phyloP scores from a whole-genome alignment of 2,113 vertebrate species.

The Oreocharis arfaki region DNA sequence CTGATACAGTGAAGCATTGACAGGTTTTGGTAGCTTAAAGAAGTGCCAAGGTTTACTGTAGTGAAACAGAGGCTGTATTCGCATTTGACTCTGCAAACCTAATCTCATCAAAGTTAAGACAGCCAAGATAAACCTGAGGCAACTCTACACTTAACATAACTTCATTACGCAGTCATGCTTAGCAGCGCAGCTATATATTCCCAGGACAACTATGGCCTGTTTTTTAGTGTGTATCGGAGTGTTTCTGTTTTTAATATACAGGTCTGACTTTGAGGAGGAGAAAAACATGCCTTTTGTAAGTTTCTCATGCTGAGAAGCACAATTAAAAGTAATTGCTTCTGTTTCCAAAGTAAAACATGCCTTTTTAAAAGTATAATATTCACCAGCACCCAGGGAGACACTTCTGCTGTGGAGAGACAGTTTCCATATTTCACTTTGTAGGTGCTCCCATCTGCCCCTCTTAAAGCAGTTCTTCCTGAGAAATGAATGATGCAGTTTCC shows the following conservation, averaged over 20 bases:
- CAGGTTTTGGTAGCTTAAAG: neutral
- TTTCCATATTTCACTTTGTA: constrained; percentile 11
- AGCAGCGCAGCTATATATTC: neutral
- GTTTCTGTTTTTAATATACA: constrained; percentile 10
- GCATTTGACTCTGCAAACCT: constrained; percentile 3
- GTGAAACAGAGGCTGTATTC: neutral
- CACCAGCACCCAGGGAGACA: neutral
- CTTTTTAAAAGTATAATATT: constrained; percentile 3
- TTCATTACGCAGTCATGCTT: neutral
- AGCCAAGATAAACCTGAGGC: constrained; percentile 4
- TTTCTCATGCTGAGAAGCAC: constrained; percentile 31
- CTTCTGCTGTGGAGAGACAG: neutral
- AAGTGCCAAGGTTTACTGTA: neutral
- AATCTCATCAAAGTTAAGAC: constrained; percentile 21
- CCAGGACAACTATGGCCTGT: neutral
- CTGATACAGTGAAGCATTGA: neutral
- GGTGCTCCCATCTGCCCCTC: constrained; percentile 15
- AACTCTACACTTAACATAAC: neutral
- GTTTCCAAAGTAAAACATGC: constrained; percentile 5
- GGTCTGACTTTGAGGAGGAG: constrained; percentile 8
- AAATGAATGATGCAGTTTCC: neutral
- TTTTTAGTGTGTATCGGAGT: neutral
- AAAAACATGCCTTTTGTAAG: neutral
- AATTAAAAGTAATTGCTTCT: constrained; percentile 58
- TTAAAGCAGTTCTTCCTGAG: neutral